A percentile compares a stretch with the other conserved stretches of the same genome.
These are phyloP conservation scores for Drosophila paranaensis DNA, from an alignment of 2,888 invertebrate genomes.

Conservation along the genomic window DNA sequence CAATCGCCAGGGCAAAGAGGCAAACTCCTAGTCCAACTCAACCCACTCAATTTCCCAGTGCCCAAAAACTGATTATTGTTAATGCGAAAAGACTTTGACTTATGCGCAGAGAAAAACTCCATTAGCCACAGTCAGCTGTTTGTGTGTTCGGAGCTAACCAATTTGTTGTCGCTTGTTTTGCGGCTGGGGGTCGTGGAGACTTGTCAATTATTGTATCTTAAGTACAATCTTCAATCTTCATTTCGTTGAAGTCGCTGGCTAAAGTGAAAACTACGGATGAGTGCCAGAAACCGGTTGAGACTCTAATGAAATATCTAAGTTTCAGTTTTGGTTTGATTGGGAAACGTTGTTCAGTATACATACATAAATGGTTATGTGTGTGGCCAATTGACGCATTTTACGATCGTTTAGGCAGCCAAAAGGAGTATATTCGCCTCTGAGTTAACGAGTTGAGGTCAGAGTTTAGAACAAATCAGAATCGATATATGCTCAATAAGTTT, in stretches of 20 bases:
- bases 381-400: constrained; percentile 29
- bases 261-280: constrained; percentile 25
- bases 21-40: neutral
- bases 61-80: neutral
- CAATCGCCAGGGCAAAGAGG: no score
- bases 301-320: constrained; percentile 30
- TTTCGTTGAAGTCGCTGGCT: neutral
- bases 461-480: neutral
- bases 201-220: constrained; percentile 12
- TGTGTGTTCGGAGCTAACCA: constrained; percentile 1
- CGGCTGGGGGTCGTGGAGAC: neutral
- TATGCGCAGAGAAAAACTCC: neutral
- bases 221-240: constrained; percentile 17
- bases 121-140: constrained; percentile 6
- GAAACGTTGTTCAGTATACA: constrained; percentile 44
- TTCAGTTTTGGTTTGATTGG: constrained; percentile 16
- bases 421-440: neutral
- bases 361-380: constrained; percentile 9
- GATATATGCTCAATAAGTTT: no score
- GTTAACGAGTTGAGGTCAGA: neutral
- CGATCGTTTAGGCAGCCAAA: neutral
- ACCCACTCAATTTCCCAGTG: neutral
- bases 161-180: constrained; percentile 8
- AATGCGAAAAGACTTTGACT: constrained; percentile 5
- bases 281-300: constrained; percentile 36